Evolutionary conservation across 1,140 invertebrate genomes (phyloP).

Genomic region (Globodera rostochiensis): DNA sequence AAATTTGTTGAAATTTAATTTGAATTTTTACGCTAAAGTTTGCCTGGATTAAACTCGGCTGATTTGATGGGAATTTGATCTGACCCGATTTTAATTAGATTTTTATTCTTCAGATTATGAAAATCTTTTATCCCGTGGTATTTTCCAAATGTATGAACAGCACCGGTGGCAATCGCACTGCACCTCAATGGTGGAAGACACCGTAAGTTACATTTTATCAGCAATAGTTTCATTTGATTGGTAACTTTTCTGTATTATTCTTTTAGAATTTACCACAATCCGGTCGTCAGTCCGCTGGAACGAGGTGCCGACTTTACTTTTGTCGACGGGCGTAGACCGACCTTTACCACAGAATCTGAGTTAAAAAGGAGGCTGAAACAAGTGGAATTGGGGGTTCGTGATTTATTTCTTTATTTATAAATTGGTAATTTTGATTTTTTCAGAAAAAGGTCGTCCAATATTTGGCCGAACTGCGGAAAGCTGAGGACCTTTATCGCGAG

Average conservation of each 20-base stretch:
- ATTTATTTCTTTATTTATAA: constrained; percentile 2
- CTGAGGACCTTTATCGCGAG: constrained; percentile 40
- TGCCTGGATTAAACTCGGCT: too few species aligned
- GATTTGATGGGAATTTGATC: too few species aligned
- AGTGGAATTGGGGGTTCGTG: constrained; percentile 46
- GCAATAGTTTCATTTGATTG: background rate
- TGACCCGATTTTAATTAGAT: too few species aligned
- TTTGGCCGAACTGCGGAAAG: constrained; percentile 49
- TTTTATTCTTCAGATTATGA: background rate
- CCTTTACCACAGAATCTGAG: constrained; percentile 40
- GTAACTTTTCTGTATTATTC: background rate
- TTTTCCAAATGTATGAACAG: background rate
- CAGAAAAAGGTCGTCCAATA: constrained; percentile 52
- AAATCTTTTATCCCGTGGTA: background rate
- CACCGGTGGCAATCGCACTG: background rate
- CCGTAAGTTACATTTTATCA: constrained; percentile 47
- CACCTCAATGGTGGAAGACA: constrained; percentile 53
- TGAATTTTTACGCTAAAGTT: too few species aligned
- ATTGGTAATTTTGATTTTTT: constrained; percentile 27
- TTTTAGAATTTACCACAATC: constrained; percentile 54
- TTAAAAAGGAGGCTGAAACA: constrained; percentile 46
- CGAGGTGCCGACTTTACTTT: constrained; percentile 57
- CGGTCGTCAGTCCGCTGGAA: constrained; percentile 51
- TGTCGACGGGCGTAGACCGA: constrained; percentile 38
- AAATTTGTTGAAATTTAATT: too few species aligned